Percentiles rank a stretch among this genome's conserved stretches.
Evolutionary conservation across 2,113 vertebrate genomes (phyloP).

Genomic region (Symphodus melops): DNA sequence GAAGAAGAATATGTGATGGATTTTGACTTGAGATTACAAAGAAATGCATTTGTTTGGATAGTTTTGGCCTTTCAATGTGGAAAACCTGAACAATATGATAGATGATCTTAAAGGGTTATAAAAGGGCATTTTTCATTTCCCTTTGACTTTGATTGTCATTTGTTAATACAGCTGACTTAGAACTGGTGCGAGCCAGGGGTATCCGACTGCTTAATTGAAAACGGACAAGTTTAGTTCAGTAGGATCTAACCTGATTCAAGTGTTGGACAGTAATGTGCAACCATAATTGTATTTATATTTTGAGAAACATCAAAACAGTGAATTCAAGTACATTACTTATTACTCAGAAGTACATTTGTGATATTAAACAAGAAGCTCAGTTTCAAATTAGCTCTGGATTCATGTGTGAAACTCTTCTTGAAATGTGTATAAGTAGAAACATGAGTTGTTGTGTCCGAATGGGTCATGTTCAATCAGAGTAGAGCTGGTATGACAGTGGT

Average conservation of each 20-base stretch:
- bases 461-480: neutral
- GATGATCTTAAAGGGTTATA: neutral
- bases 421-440: conserved; percentile 6
- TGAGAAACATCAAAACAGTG: neutral
- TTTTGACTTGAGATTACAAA: neutral
- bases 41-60: neutral
- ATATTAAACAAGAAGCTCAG: neutral
- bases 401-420: neutral
- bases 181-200: too few species aligned
- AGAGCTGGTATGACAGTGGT: neutral
- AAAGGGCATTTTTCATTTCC: neutral
- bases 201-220: neutral
- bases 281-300: neutral
- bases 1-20: neutral
- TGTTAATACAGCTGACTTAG: neutral
- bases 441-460: neutral
- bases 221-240: neutral
- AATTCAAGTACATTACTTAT: neutral
- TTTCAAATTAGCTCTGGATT: neutral
- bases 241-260: neutral
- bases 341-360: neutral
- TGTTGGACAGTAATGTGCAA: neutral
- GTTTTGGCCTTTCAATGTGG: neutral
- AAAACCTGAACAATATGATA: neutral
- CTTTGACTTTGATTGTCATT: neutral